phyloP scores from a whole-genome alignment of 1,140 invertebrate genomes.

The Leptopilina clavipes region DNA sequence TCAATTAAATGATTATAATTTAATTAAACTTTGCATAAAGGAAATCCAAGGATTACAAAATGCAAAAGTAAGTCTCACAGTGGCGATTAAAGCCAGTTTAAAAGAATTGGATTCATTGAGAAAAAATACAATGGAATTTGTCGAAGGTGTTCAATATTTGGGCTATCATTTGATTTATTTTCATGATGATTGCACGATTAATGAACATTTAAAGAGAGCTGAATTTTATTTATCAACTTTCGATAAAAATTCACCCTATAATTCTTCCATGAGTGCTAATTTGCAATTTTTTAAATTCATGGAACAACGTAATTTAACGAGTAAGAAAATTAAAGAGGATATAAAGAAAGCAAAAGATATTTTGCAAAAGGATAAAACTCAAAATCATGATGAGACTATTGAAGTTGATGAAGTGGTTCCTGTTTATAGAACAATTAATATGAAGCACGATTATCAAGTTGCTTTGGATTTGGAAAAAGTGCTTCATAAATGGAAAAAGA shows the following conservation, averaged over 20 bases:
- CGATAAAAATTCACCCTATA: slow-evolving; percentile 30
- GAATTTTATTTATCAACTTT: slow-evolving; percentile 46
- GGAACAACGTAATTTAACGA: slow-evolving; percentile 51
- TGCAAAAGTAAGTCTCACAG: slow-evolving; percentile 50
- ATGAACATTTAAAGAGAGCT: slow-evolving; percentile 54
- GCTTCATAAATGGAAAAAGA: slow-evolving; percentile 60
- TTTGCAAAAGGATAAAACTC: slow-evolving; percentile 20
- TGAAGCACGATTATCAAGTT: slow-evolving; percentile 57
- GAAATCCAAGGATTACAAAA: slow-evolving; percentile 57
- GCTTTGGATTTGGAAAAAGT: slow-evolving; percentile 50
- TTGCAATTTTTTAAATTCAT: slow-evolving; percentile 62
- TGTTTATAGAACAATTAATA: slow-evolving; percentile 63
- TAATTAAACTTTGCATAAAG: slow-evolving; percentile 56
- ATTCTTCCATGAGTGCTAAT: slow-evolving; percentile 56
- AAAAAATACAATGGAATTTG: slow-evolving; percentile 50
- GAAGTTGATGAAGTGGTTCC: slow-evolving; percentile 59
- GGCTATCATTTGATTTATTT: slow-evolving; percentile 58
- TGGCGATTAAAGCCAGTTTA: slow-evolving; percentile 51
- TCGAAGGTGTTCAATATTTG: slow-evolving; percentile 58
- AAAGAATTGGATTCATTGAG: slow-evolving; percentile 55
- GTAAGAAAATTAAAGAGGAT: slow-evolving; percentile 55
- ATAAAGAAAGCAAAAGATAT: slow-evolving; percentile 54
- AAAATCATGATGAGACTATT: slow-evolving; percentile 41
- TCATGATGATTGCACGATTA: slow-evolving; percentile 41
- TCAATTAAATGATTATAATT: slow-evolving; percentile 55